These are phyloP conservation scores for Drepanosiphum platanoidis DNA, from an alignment of 2,888 invertebrate species.

Conservation along the genomic window DNA sequence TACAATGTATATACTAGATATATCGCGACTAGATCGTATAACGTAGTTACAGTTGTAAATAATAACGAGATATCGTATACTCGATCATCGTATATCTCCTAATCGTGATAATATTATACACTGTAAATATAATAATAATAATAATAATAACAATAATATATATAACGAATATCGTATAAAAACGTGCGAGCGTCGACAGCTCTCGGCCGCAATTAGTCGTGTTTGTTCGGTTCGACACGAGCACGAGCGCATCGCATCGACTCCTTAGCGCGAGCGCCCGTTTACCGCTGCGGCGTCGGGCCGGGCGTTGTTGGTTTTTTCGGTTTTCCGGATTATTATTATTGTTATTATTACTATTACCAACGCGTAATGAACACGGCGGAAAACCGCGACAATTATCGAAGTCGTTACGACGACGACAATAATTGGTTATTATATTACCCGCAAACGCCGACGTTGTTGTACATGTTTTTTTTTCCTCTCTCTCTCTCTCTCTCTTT, in stretches of 20 bases:
- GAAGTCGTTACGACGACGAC: not conserved
- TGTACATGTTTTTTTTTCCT: not conserved
- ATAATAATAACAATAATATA: not conserved
- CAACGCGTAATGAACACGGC: not conserved
- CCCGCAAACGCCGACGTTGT: not conserved
- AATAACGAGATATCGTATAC: not conserved
- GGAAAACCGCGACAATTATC: slow-evolving; percentile 55
- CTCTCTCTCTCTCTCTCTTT: too few relatives aligned
- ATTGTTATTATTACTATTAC: too few relatives aligned
- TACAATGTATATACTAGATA: too few relatives aligned
- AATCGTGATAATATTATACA: not conserved
- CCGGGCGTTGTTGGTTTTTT: slow-evolving; percentile 27
- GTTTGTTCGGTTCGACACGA: slow-evolving; percentile 8
- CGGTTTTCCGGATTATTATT: slow-evolving; percentile 7
- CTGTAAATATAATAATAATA: not conserved
- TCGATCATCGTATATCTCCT: not conserved
- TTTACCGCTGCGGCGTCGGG: not conserved
- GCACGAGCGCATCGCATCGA: slow-evolving; percentile 20
- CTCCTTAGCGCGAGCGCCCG: not conserved
- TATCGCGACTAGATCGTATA: too few relatives aligned
- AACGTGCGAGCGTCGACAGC: not conserved
- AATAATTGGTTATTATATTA: slow-evolving; percentile 23
- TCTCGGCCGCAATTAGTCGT: slow-evolving; percentile 36
- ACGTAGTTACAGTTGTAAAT: not conserved
- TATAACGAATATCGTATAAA: not conserved